A percentile compares a stretch with the other conserved stretches of the same genome.
phyloP scores from a whole-genome alignment of 2,797 vertebrate species.

The Falco cherrug region DNA sequence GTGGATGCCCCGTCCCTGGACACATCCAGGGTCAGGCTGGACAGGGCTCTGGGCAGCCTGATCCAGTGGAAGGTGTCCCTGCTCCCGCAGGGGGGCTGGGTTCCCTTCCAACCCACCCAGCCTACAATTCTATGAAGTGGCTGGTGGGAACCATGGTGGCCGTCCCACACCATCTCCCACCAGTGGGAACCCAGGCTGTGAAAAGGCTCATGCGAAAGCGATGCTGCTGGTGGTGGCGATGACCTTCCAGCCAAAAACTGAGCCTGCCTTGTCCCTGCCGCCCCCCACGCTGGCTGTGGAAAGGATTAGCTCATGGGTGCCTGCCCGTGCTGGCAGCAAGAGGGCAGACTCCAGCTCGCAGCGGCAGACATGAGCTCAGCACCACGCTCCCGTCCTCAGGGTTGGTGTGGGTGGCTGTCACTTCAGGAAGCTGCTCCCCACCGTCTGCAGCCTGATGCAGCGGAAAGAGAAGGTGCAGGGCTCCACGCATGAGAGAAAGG shows the following conservation, averaged over 20 bases:
- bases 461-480: neutral
- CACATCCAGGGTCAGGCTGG: rapidly evolving
- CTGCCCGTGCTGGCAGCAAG: neutral
- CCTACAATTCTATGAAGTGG: neutral
- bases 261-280: neutral
- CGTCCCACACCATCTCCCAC: neutral
- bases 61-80: neutral
- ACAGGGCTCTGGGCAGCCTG: rapidly evolving
- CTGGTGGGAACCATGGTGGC: neutral
- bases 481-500: rapidly evolving
- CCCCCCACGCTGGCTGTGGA: rapidly evolving
- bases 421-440: neutral
- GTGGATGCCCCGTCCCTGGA: neutral
- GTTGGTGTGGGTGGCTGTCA: neutral
- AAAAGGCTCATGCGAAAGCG: neutral
- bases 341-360: neutral
- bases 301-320: neutral
- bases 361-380: neutral
- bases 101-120: neutral
- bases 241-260: neutral
- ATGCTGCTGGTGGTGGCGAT: neutral
- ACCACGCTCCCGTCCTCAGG: rapidly evolving
- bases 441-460: neutral
- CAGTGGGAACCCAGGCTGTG: neutral
- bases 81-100: neutral